Evolutionary conservation across 2,113 vertebrate genomes (phyloP), one percentile per base, ranked within the genome.

Genomic region (Desmodus rotundus): DNA sequence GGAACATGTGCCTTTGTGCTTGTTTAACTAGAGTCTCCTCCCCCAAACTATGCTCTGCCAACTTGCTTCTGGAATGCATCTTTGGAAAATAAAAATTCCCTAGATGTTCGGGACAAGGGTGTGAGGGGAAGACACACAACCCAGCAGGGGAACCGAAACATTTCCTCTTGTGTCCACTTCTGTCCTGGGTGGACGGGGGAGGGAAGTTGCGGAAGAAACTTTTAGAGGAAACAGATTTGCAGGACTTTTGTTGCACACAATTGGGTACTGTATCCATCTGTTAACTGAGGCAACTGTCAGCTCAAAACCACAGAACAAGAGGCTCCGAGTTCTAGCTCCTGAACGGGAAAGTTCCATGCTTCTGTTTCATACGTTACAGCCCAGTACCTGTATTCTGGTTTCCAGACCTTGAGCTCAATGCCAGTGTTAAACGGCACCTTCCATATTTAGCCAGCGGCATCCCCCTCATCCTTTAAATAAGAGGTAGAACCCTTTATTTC

Each of bases 31-130:
- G 96, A 95, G 73, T 95, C 96, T 98, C 97, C 94, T 97, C 97
- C 97, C 98, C 97, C 87, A 97, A 93, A 81, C 82, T 97, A 83
- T 81, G 90, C 95, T 97, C 96, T 85, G 22, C 95, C 97, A 97
- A 98, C 97, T 52, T 86, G 96, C 97, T 98, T 98, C 97, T 98
- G 98, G 96, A 97, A 96, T 98, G 97, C 92, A 98, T 96, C 47
- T 0, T 68, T 97, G 96, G 97, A 98, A 98, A 98, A 97, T 96
- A 85, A 97, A 98, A 98, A 97, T 97, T 97, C 97, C 97, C 94
- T 50, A n/a, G 94, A 43, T 0, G 2, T 56, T 96, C 45, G 38
- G 95, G 94, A 95, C 0, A 50, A 52, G 11, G 93, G 90, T 86
- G 13, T 95, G 84, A 92, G 77, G 96, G 93, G 61, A 87, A 87